Evolutionary conservation across 2,113 vertebrate species (phyloP), one percentile per base, ranked within the genome.

Genomic region (Clupea harengus): DNA sequence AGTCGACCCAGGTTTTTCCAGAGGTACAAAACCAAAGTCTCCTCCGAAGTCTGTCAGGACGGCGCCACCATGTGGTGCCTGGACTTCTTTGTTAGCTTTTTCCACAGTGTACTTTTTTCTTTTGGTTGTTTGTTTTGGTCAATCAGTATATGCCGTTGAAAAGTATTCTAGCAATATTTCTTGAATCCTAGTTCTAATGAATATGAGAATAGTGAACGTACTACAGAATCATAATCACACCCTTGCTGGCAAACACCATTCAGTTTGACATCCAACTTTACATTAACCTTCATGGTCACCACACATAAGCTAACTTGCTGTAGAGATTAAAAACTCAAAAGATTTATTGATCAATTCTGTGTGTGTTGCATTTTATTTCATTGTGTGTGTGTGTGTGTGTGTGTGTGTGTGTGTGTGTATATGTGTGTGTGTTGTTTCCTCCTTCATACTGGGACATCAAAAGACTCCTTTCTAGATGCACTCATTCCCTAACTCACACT

Each of bases 141-240:
- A 90, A 93, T 94, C 94, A 91, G 92, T 95, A 94, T 94, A 94
- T 90, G 94, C 95, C 93, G 92, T 94, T 93, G 93, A 91, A 90
- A 95, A 96, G 96, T 98, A 98, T 98, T 96, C 96, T 95, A 99
- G 98, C 98, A 99, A 99, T 98, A 99, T 95, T 96, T 95, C 95
- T 93, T 87, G 72, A 92, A 89, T 86, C 92, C 87, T 93, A 93
- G 94, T 90, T 93, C 89, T 92, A 88, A 95, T 91, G 89, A 94
- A 89, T 92, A 83, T 25, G 49, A 89, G 81, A 89, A 87, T 94
- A 94, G 94, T 94, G 90, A 93, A 93, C 87, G 90, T 94, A 93
- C 93, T 91, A 93, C 93, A 93, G 89, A 94, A 92, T 91, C 87
- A 91, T 93, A 90, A 93, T 93, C 93, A 92, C 93, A 94, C 90